Conservation (phyloP, 30 jellyfish, hydroid and myxozoan genomes). For the Hydra vulgaris region DNA sequence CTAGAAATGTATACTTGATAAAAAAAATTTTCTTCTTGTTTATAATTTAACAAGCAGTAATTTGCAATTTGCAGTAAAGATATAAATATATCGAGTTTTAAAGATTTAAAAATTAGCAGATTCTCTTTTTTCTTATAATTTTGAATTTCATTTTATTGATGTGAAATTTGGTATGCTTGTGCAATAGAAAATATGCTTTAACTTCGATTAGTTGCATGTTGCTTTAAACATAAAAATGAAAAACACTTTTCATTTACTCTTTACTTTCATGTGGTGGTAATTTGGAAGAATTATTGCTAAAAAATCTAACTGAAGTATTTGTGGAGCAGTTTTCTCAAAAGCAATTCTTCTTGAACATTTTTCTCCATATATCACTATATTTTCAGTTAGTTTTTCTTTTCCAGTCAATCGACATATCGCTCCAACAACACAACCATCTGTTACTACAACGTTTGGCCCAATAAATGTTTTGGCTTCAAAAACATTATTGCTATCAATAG, state of each 20-base stretch:
- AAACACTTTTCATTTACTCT: slow-evolving; percentile 19
- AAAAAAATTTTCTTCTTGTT: no score
- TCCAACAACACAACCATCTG: slow-evolving; percentile 89
- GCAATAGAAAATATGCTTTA: no score
- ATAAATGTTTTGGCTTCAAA: slow-evolving; percentile 74
- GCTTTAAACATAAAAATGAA: no score
- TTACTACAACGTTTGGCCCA: slow-evolving; percentile 56
- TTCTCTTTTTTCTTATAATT: no score
- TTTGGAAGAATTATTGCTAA: slow-evolving; percentile 82
- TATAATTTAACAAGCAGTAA: no score
- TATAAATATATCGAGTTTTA: no score
- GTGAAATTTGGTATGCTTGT: no score
- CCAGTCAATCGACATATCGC: slow-evolving; percentile 64
- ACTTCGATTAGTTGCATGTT: no score
- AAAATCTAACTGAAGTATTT: slow-evolving; percentile 71
- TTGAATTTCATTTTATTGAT: no score
- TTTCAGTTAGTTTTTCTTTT: slow-evolving; percentile 45
- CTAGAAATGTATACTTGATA: no score
- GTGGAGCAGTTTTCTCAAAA: slow-evolving; percentile 79
- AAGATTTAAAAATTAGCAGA: no score
- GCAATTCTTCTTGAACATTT: slow-evolving; percentile 56
- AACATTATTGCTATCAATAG: slow-evolving; percentile 65
- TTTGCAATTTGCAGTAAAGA: no score
- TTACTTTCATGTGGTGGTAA: slow-evolving; percentile 73
- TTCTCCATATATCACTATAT: slow-evolving; percentile 75